Evolutionary conservation across 2,113 vertebrate genomes (phyloP).

Genomic region (Pachypanchax playfairii): DNA sequence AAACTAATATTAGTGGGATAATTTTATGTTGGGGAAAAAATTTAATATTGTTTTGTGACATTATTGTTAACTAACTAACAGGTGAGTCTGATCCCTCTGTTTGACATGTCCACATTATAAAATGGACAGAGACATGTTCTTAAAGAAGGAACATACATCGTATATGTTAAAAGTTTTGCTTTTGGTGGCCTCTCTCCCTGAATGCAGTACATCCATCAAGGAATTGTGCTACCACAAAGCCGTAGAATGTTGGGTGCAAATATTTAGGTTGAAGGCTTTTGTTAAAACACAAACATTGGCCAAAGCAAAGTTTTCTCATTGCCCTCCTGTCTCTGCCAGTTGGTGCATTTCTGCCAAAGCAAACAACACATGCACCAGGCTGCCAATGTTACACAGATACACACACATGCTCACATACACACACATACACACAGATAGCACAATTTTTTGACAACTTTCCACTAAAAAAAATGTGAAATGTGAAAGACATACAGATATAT

Average conservation of each 20-base stretch:
- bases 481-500: no score
- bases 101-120: no score
- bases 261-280: not conserved
- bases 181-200: not conserved
- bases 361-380: conserved; percentile 1
- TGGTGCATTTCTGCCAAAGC: not conserved
- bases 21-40: no score
- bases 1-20: no score
- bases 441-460: not conserved
- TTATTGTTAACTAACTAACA: no score
- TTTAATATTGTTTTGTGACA: not conserved
- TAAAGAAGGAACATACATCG: no score
- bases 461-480: not conserved
- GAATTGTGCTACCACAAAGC: not conserved
- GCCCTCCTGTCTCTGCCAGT: not conserved
- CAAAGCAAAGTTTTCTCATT: not conserved
- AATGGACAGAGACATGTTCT: no score
- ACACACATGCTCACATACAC: no score
- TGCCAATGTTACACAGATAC: not conserved
- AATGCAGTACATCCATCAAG: not conserved
- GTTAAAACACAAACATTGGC: not conserved
- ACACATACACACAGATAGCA: not conserved
- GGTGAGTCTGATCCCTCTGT: no score
- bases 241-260: not conserved
- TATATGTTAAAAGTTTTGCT: no score